A percentile compares a stretch with the other conserved stretches of the same genome.
Conservation (phyloP, 2,797 vertebrate species). For the Apogon hyalosoma region DNA sequence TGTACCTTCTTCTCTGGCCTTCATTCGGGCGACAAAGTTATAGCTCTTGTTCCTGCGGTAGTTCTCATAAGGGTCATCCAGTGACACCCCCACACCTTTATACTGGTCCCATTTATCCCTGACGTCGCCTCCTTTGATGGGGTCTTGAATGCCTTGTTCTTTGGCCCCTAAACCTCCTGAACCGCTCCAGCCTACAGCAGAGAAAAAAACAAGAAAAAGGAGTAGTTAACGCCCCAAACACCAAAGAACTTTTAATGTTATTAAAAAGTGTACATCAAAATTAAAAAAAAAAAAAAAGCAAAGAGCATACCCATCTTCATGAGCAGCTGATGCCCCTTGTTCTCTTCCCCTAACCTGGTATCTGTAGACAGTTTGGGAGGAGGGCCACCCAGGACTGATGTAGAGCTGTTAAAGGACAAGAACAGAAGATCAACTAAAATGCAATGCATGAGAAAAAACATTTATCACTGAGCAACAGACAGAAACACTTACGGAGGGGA, state of each 20-base stretch:
- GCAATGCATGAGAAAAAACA: background rate
- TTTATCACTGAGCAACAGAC: background rate
- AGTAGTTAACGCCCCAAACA: background rate
- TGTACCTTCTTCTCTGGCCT: conserved; percentile 95
- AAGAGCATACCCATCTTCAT: conserved; percentile 95
- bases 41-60: conserved; percentile 98
- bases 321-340: conserved; percentile 97
- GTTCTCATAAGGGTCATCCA: conserved; percentile 98
- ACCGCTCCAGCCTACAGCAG: conserved; percentile 92
- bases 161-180: conserved; percentile 95
- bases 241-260: too few relatives aligned
- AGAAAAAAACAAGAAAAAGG: background rate
- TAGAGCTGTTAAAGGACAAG: conserved; percentile 69
- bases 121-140: conserved; percentile 96
- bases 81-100: conserved; percentile 95
- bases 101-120: conserved; percentile 99
- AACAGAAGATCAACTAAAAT: background rate
- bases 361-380: conserved; percentile 84
- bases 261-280: too few relatives aligned
- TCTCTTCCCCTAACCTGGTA: conserved; percentile 93
- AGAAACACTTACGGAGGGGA: conserved; percentile 90
- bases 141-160: conserved; percentile 98
- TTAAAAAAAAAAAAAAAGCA: background rate
- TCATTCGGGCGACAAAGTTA: conserved; percentile 98
- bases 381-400: conserved; percentile 78